Evolutionary conservation across 2,797 vertebrate species (phyloP).

Genomic region (Champsocephalus gunnari): DNA sequence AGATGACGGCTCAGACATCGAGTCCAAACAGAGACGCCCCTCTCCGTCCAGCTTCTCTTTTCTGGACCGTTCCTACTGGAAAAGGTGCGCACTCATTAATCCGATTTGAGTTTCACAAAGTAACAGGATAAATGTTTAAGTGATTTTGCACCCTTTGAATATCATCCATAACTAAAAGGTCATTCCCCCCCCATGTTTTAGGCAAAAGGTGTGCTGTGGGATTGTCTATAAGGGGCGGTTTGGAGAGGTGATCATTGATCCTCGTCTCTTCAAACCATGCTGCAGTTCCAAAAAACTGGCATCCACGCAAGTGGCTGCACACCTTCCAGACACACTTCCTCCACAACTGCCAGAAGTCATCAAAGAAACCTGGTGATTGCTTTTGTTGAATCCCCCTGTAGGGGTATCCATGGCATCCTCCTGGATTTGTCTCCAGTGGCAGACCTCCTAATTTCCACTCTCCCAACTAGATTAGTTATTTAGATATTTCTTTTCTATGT

Average conservation of each 20-base stretch:
- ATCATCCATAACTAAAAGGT: neutral
- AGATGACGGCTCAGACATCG: conserved; percentile 87
- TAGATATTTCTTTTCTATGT: conserved; percentile 57
- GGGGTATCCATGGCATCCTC: conserved; percentile 75
- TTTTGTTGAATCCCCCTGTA: conserved; percentile 55
- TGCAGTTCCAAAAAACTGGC: conserved; percentile 85
- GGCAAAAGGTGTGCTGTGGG: conserved; percentile 89
- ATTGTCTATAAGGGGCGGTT: conserved; percentile 89
- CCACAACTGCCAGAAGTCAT: conserved; percentile 72
- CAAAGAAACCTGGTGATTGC: conserved; percentile 85
- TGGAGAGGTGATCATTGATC: conserved; percentile 89
- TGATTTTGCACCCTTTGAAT: neutral
- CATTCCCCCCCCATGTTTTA: conserved; percentile 39
- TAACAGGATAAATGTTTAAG: neutral
- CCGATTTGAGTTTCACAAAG: neutral
- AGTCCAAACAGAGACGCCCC: conserved; percentile 85
- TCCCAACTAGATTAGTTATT: conserved; percentile 64
- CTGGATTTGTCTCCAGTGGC: conserved; percentile 90
- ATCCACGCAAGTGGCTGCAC: conserved; percentile 73
- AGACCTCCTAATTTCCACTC: conserved; percentile 78
- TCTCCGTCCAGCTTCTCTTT: conserved; percentile 85
- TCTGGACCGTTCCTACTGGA: conserved; percentile 89
- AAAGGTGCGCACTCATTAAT: conserved; percentile 70
- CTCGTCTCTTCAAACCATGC: conserved; percentile 89
- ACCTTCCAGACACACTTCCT: conserved; percentile 73